A percentile compares a stretch with the other conserved stretches of the same genome.
Evolutionary conservation across 2,797 vertebrate species (phyloP).

Genomic region (Bovichtus diacanthus): DNA sequence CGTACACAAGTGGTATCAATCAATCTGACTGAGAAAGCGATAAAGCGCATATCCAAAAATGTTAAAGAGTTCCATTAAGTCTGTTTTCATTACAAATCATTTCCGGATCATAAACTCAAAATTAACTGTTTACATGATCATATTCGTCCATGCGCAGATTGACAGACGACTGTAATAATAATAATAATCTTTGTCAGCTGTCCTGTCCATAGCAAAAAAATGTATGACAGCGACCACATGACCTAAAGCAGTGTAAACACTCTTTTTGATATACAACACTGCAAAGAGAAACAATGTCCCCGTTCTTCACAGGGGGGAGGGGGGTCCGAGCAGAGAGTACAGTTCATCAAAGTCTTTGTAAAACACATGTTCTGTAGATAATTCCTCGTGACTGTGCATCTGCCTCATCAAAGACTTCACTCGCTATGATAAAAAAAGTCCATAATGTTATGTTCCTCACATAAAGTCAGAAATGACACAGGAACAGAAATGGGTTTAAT

Average conservation of each 20-base stretch:
- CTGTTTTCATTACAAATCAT: conserved; percentile 42
- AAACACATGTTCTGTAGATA: conserved; percentile 56
- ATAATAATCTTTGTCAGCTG: not conserved
- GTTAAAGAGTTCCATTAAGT: conserved; percentile 42
- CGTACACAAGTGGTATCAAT: too few relatives aligned
- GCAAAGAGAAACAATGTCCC: conserved; percentile 72
- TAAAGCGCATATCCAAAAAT: not conserved
- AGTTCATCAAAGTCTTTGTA: conserved; percentile 82
- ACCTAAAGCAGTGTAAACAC: conserved; percentile 43
- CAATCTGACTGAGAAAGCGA: not conserved
- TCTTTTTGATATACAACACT: conserved; percentile 16
- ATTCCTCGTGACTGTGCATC: conserved; percentile 26
- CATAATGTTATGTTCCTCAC: conserved; percentile 50
- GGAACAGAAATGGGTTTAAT: conserved; percentile 83
- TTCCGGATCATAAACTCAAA: conserved; percentile 58
- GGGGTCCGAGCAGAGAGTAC: conserved; percentile 61
- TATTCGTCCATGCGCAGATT: conserved; percentile 23
- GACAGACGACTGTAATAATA: conserved; percentile 28
- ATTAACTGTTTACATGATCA: conserved; percentile 18
- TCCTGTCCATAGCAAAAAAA: conserved; percentile 31
- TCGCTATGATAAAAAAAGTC: conserved; percentile 62
- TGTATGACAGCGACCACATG: conserved; percentile 35
- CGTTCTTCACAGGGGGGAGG: conserved; percentile 75
- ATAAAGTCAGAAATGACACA: conserved; percentile 24
- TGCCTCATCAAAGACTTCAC: not conserved